A percentile compares a stretch with the other conserved stretches of the same genome.
phyloP scores from a whole-genome alignment of 53 echinoderm and acorn worm genomes.

The Stichopus horrens region DNA sequence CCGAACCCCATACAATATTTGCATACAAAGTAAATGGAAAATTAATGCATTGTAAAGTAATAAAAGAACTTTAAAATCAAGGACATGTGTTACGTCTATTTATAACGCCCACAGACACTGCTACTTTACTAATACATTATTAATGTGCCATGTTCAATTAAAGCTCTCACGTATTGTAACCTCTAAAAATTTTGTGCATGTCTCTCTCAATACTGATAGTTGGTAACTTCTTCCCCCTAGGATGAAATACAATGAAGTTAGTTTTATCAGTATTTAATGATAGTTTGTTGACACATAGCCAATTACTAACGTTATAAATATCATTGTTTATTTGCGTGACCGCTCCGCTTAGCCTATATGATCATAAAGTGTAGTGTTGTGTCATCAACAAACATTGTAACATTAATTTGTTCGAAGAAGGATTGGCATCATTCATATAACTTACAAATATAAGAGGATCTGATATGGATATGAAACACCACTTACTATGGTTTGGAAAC shows the following conservation, averaged over 20 bases:
- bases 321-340: neutral
- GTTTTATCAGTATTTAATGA: no score
- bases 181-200: neutral
- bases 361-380: neutral
- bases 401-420: neutral
- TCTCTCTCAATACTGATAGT: neutral
- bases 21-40: neutral
- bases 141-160: neutral
- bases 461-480: neutral
- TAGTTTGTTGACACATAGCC: no score
- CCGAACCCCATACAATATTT: neutral
- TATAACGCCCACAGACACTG: neutral
- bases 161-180: neutral
- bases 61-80: neutral
- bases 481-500: neutral
- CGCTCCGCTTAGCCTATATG: neutral
- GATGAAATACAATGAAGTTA: no score
- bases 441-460: neutral
- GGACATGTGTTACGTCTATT: neutral
- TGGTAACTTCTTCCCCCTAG: neutral
- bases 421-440: no score
- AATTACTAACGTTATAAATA: no score
- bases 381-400: neutral
- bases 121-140: neutral
- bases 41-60: neutral